Evolutionary conservation across 2,888 invertebrate genomes (phyloP).

Genomic region (Tenthredo notha): DNA sequence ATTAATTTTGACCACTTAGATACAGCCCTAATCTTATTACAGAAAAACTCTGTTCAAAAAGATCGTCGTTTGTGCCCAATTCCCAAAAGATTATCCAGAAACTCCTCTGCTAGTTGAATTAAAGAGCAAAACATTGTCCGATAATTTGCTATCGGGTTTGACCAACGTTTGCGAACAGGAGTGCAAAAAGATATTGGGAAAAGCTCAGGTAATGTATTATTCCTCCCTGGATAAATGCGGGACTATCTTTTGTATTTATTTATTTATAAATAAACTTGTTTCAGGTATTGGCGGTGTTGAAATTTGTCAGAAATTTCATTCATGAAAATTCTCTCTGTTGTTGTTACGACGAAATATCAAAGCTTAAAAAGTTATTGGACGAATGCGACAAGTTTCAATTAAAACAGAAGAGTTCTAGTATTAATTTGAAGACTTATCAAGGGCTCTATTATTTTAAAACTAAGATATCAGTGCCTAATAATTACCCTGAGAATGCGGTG

Average conservation of each 20-base stretch:
- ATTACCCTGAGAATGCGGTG: slow-evolving; percentile 82
- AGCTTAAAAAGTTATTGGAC: slow-evolving; percentile 80
- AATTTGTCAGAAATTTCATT: slow-evolving; percentile 84
- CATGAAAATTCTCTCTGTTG: slow-evolving; percentile 86
- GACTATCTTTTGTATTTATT: background rate
- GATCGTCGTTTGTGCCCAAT: slow-evolving; percentile 84
- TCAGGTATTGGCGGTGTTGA: slow-evolving; percentile 81
- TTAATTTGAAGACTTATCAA: slow-evolving; percentile 81
- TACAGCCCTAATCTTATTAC: slow-evolving; percentile 55
- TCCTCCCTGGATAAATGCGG: background rate
- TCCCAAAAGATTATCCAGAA: slow-evolving; percentile 83
- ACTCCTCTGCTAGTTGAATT: slow-evolving; percentile 83
- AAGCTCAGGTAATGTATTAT: slow-evolving; percentile 79
- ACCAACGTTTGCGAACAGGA: slow-evolving; percentile 83
- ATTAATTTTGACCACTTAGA: background rate
- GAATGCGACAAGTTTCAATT: slow-evolving; percentile 83
- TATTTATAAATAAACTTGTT: slow-evolving; percentile 42
- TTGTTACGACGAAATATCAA: slow-evolving; percentile 86
- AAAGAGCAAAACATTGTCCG: slow-evolving; percentile 85
- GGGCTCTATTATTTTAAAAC: slow-evolving; percentile 83
- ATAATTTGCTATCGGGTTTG: slow-evolving; percentile 83
- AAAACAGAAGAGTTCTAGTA: slow-evolving; percentile 83
- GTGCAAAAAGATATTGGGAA: slow-evolving; percentile 81
- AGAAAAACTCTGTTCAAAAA: slow-evolving; percentile 83
- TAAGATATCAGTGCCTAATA: slow-evolving; percentile 82